These are phyloP conservation scores for Drosophila melanosoma DNA, from an alignment of 2,888 invertebrate species.

Conservation along the genomic window DNA sequence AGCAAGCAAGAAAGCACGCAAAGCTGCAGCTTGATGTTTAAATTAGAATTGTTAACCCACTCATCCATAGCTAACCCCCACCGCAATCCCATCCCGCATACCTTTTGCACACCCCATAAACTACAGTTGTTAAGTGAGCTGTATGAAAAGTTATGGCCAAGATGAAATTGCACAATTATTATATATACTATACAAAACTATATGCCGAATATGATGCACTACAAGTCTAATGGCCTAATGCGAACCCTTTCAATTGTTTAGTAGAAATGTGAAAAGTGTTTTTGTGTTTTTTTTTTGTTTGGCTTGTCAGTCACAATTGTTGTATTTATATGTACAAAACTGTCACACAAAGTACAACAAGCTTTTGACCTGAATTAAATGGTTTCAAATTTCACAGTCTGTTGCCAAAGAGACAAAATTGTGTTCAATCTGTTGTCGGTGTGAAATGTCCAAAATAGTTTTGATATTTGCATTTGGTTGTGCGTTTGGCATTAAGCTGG, in stretches of 20 bases:
- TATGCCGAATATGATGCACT: slow-evolving; percentile 45
- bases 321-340: not conserved
- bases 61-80: not conserved
- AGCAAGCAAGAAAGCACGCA: slow-evolving; percentile 9
- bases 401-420: slow-evolving; percentile 23
- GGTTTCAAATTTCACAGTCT: slow-evolving; percentile 49
- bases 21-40: slow-evolving; percentile 43
- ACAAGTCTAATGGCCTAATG: slow-evolving; percentile 17
- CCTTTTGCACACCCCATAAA: slow-evolving; percentile 42
- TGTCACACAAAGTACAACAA: slow-evolving; percentile 28
- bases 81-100: not conserved
- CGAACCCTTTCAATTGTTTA: slow-evolving; percentile 25
- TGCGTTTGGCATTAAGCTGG: slow-evolving; percentile 37
- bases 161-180: slow-evolving; percentile 19
- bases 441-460: slow-evolving; percentile 35
- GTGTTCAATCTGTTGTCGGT: slow-evolving; percentile 51
- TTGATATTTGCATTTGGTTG: slow-evolving; percentile 26
- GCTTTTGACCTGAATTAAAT: slow-evolving; percentile 62
- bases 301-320: slow-evolving; percentile 34
- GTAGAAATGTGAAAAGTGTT: slow-evolving; percentile 24
- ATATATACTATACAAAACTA: not conserved
- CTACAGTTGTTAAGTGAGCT: slow-evolving; percentile 61
- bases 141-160: slow-evolving; percentile 55
- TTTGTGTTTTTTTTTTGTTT: slow-evolving; percentile 13
- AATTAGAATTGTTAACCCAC: slow-evolving; percentile 47